Percentiles rank a stretch among this genome's conserved stretches.
phyloP scores from a whole-genome alignment of 2,113 vertebrate genomes.

The Spermophilus dauricus region DNA sequence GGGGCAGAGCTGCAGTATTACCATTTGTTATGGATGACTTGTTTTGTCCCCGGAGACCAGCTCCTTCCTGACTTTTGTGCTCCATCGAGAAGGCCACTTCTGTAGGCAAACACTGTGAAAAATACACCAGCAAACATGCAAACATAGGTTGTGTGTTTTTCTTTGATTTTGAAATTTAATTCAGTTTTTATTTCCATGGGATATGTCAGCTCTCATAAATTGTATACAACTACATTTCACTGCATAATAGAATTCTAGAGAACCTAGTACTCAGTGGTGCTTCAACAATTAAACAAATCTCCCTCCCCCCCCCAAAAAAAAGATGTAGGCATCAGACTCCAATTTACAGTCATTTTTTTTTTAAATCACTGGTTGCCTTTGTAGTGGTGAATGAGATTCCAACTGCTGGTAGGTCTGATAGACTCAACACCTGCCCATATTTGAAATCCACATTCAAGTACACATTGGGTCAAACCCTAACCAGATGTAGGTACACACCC shows the following conservation, averaged over 20 bases:
- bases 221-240: not conserved
- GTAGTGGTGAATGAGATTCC: constrained; percentile 67
- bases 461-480: constrained; percentile 86
- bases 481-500: constrained; percentile 86
- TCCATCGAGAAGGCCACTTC: constrained; percentile 48
- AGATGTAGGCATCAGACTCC: not conserved
- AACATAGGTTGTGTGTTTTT: not conserved
- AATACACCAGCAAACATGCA: not conserved
- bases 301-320: not conserved
- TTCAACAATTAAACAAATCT: constrained; percentile 43
- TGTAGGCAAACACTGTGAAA: constrained; percentile 56
- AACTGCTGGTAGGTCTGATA: constrained; percentile 43
- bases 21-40: constrained; percentile 44
- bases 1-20: not conserved
- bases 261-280: not conserved
- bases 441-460: constrained; percentile 85
- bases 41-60: not conserved
- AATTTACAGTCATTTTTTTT: constrained; percentile 15
- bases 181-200: constrained; percentile 2
- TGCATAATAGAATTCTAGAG: constrained; percentile 3
- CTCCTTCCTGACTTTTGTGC: constrained; percentile 55
- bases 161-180: constrained; percentile 52
- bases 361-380: constrained; percentile 51
- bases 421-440: constrained; percentile 74
- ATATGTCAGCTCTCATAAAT: not conserved